Conservation (phyloP, 2,113 vertebrate species). For the Maccullochella peelii region DNA sequence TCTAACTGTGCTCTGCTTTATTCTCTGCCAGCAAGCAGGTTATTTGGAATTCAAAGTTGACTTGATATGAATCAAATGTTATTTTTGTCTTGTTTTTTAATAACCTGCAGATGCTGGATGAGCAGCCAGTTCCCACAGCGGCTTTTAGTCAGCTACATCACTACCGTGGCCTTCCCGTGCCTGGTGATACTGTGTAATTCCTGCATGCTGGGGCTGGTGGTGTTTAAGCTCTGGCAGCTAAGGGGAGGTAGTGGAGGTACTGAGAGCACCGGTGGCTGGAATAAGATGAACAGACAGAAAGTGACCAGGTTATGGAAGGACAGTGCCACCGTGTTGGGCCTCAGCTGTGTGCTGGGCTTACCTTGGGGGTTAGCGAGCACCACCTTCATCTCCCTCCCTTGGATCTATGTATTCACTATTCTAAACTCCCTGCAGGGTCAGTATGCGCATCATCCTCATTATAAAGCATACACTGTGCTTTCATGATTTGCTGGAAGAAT, state of each 20-base stretch:
- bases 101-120: slow-evolving; percentile 78
- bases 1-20: background rate
- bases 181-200: slow-evolving; percentile 89
- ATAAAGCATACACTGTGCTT: background rate
- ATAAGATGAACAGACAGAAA: slow-evolving; percentile 21
- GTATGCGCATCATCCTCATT: slow-evolving; percentile 8
- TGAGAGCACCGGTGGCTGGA: slow-evolving; percentile 1
- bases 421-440: slow-evolving; percentile 93
- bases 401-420: slow-evolving; percentile 91
- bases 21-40: background rate
- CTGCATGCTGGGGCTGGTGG: slow-evolving; percentile 87
- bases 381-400: slow-evolving; percentile 82
- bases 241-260: slow-evolving; percentile 22
- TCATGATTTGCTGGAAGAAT: background rate
- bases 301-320: slow-evolving; percentile 80
- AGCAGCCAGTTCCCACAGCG: slow-evolving; percentile 38
- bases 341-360: slow-evolving; percentile 90
- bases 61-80: background rate
- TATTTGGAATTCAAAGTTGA: background rate
- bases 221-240: slow-evolving; percentile 83
- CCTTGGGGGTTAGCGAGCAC: slow-evolving; percentile 88
- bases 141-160: slow-evolving; percentile 77
- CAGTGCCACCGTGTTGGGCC: slow-evolving; percentile 84
- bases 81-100: accelerated
- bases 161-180: slow-evolving; percentile 88